Base-by-base conservation (phyloP, 2,888 invertebrate genomes). In the Chloromyia formosa region DNA sequence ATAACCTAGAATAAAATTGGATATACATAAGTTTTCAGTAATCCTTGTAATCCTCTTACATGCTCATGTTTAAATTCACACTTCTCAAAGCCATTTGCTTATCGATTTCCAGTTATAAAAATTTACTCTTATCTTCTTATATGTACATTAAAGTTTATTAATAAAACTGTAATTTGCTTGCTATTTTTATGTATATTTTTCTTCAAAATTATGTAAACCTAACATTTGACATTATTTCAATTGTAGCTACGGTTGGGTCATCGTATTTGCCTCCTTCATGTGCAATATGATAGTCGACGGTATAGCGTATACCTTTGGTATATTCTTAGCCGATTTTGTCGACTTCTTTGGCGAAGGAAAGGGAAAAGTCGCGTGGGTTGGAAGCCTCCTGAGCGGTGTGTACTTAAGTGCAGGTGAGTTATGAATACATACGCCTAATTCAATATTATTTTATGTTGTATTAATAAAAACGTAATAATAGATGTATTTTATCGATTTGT, bases 221-320 rank as follows among this genome's bases (percentile, higher is more conserved):
- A 16, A 62, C 18, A 16, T 27, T 27, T 49, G 1, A 12, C 18
- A 49, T 62, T 3, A 49, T 40, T 56, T 73, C 27, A 14, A 20
- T 68, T 77, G n/a, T 49, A 93, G 93, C 40, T 95, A 93, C 84
- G 94, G 94, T 49, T 95, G 94, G 94, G 92, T 97, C 82, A 94
- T 99, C 82, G 97, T 98, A 73, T 92, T 95, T 81, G 96, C 97
- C 73, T 96, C 97, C 60, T 97, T 99, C 86, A 92, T 98, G 91
- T 96, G 96, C 87, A 98, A 98, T 89, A 91, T 98, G 88, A 94
- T 98, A 80, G 97, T 99, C 75, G 98, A 99, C 85, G 99, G 96
- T 80, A 96, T 99, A 78, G 95, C 97, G n/a, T 98, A 98, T 86
- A 96, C 97, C 7, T 99, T 98, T 85, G 98, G 98, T 73, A 93